Conservation (phyloP, 1,140 invertebrate species). For the Calephelis virginiensis region DNA sequence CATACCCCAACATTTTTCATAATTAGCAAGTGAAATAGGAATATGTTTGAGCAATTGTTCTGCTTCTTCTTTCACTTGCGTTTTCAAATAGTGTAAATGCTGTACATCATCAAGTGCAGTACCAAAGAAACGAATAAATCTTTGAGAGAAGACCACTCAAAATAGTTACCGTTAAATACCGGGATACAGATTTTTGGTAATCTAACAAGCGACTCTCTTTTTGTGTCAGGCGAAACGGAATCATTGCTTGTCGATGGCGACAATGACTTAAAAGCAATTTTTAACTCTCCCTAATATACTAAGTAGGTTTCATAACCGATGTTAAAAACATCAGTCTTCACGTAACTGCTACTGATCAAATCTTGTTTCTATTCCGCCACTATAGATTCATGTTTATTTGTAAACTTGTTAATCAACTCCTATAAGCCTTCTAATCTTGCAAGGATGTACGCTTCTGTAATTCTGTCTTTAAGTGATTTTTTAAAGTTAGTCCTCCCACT, state of each 20-base stretch:
- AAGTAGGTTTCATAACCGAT: background rate
- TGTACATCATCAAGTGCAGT: slow-evolving; percentile 33
- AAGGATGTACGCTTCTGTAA: background rate
- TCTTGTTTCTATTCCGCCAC: background rate
- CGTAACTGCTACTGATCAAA: no score
- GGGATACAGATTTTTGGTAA: slow-evolving; percentile 1
- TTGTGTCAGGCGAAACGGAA: background rate
- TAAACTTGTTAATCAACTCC: background rate
- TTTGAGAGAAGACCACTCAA: slow-evolving; percentile 29
- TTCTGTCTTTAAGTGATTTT: background rate
- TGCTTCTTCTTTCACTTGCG: slow-evolving; percentile 28
- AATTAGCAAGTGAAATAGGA: slow-evolving; percentile 18
- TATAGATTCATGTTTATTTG: background rate
- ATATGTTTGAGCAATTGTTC: slow-evolving; percentile 27
- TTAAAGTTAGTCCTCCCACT: background rate
- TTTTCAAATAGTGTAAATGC: slow-evolving; percentile 30
- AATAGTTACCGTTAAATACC: slow-evolving; percentile 21
- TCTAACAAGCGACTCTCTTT: background rate
- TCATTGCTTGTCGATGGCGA: background rate
- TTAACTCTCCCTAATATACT: background rate
- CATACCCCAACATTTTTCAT: slow-evolving; percentile 28
- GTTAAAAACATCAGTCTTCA: no score
- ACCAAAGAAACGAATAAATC: slow-evolving; percentile 33
- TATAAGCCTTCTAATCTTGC: background rate
- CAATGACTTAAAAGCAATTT: background rate